Conservation (phyloP, 1,140 invertebrate genomes). For the Drosophila navojoa region DNA sequence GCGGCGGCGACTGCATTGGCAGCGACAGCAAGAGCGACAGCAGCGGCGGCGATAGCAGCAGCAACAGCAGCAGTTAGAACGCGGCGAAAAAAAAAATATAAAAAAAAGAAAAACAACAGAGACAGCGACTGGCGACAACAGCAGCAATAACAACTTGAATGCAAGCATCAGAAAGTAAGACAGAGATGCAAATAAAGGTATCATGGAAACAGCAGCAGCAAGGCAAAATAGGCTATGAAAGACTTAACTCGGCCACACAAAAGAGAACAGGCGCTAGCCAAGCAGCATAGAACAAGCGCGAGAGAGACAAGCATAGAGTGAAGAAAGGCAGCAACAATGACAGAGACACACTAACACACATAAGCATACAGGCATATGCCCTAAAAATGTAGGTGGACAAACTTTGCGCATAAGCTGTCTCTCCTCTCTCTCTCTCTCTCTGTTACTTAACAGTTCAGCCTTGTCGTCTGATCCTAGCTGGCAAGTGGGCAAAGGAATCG, state of each 20-base stretch:
- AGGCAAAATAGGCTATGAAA: slow-evolving; percentile 25
- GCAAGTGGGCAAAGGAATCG: background rate
- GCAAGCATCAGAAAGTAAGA: slow-evolving; percentile 14
- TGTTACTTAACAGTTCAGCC: background rate
- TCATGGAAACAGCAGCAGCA: slow-evolving; percentile 25
- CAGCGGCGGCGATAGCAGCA: slow-evolving; percentile 16
- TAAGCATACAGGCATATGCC: background rate
- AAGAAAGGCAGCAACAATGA: slow-evolving; percentile 21
- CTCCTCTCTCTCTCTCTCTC: background rate
- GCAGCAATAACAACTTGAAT: slow-evolving; percentile 11
- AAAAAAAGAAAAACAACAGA: background rate
- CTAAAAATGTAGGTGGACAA: slow-evolving; percentile 16
- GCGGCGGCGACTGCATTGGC: slow-evolving; percentile 12
- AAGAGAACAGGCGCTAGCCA: slow-evolving; percentile 13
- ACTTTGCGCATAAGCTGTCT: slow-evolving; percentile 1
- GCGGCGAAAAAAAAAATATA: background rate
- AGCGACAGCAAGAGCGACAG: slow-evolving; percentile 7
- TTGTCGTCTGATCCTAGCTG: background rate
- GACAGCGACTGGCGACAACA: slow-evolving; percentile 12
- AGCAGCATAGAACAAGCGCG: background rate
- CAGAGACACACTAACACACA: background rate
- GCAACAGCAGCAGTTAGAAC: slow-evolving; percentile 18
- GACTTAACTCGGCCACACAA: slow-evolving; percentile 26
- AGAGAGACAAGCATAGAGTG: slow-evolving; percentile 19
- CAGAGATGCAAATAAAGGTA: background rate